Base-by-base conservation (phyloP, 2,888 invertebrate species). In the Amphipyra berbera region DNA sequence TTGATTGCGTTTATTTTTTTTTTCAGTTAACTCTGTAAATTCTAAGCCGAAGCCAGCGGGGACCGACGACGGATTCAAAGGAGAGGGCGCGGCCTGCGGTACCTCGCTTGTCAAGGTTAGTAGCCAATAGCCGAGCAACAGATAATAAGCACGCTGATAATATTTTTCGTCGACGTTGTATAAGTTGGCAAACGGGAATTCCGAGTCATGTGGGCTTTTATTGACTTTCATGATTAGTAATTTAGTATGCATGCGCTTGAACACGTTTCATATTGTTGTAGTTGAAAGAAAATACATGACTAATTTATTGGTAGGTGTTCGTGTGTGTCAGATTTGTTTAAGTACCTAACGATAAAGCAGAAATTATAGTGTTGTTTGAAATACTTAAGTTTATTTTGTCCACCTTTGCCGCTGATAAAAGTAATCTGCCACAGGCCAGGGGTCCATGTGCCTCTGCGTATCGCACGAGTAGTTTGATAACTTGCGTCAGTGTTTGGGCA, bases 51-150 rank as follows among this genome's bases (percentile, higher is more conserved):
- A 96, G 87, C 96, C 97, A 5, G 96, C 95, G 44, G 96, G 96
- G 6, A 95, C 95, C 0, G 97, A 97, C 84, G 97, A 97, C 92
- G 97, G 97, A 56, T 96, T 96, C 88, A 96, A 96, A 87, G 95
- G 96, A 62, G 96, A 96, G 83, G 96, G 96, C 33, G 96, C 97
- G 45, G 96, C 96, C 49, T 97, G 97, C 79, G 97, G 92, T 47
- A 92, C 78, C 70, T 94, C 94, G 10, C 85, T 93, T 58, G 91
- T 94, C 83, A 94, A 93, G 93, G 94, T 94, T 55, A 79, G 90
- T 86, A 55, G 33, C 44, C 15, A 50, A 47, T 45, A 3, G 15
- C 27, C n/a, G 21, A 15, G 15, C 45, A 14, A 33, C 30, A 37
- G 21, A 10, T 33, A 35, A 14, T 10, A 14, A 6, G 47, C 47